These are phyloP conservation scores for Argyrosomus japonicus DNA, from an alignment of 2,113 vertebrate genomes.

Conservation along the genomic window DNA sequence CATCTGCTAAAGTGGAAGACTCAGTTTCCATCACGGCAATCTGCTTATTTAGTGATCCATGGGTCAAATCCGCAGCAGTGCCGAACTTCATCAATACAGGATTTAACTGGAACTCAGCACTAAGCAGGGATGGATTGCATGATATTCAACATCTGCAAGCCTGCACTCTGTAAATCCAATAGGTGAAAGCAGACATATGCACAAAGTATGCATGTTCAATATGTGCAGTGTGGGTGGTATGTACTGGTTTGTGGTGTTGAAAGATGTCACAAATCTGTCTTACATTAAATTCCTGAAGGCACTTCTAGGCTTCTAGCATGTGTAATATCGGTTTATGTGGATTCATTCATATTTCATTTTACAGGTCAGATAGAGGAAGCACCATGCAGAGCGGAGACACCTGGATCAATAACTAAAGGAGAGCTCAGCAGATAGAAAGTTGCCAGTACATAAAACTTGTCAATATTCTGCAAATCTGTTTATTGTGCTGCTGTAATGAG, in stretches of 20 bases:
- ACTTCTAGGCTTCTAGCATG: background rate
- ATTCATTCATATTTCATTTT: background rate
- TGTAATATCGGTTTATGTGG: background rate
- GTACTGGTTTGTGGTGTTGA: background rate
- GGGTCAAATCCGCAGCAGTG: slow-evolving; percentile 22
- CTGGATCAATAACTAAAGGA: slow-evolving; percentile 13
- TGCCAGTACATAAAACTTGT: background rate
- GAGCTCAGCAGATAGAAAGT: slow-evolving; percentile 1
- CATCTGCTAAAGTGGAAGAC: slow-evolving; percentile 57
- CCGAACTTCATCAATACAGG: slow-evolving; percentile 35
- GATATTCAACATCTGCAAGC: slow-evolving; percentile 6
- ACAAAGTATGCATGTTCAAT: background rate
- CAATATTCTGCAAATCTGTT: background rate
- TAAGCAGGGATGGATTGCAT: background rate
- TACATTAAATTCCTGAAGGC: background rate
- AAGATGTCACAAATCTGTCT: background rate
- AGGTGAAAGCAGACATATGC: no score
- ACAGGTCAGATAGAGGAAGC: background rate
- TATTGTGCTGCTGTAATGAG: background rate
- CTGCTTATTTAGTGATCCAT: slow-evolving; percentile 46
- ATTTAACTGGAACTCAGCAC: background rate
- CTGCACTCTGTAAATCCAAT: background rate
- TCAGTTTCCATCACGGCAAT: slow-evolving; percentile 38
- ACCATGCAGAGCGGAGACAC: background rate
- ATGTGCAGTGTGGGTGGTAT: background rate